Evolutionary conservation across 1,140 invertebrate species (phyloP).

Genomic region (Platyscapa corneri): DNA sequence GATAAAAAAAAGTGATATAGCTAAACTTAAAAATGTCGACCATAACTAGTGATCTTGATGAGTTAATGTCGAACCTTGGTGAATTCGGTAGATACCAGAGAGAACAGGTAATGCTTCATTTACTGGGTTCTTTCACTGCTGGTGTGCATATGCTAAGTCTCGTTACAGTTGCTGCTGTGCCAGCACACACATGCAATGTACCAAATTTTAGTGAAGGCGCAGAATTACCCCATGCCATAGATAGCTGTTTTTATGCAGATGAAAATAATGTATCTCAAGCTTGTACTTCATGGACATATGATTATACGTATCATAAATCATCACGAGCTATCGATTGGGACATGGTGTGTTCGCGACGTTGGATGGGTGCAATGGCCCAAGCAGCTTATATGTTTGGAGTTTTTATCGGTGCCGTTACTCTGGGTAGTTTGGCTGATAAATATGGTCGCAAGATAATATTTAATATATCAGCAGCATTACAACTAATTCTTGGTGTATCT

Average conservation of each 20-base stretch:
- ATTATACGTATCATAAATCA: too few species aligned
- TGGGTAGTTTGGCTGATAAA: constrained; percentile 91
- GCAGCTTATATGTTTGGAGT: constrained; percentile 92
- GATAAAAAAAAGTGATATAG: too few species aligned
- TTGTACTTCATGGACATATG: too few species aligned
- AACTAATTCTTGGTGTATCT: constrained; percentile 81
- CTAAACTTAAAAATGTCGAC: too few species aligned
- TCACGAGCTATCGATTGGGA: too few species aligned
- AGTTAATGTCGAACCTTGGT: constrained; percentile 82
- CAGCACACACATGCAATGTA: too few species aligned
- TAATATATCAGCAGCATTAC: constrained; percentile 82
- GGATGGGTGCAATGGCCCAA: constrained; percentile 75
- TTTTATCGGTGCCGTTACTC: constrained; percentile 86
- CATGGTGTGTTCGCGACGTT: too few species aligned
- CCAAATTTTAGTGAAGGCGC: too few species aligned
- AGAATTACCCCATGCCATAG: too few species aligned
- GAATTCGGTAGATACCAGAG: constrained; percentile 85
- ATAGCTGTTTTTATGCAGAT: too few species aligned
- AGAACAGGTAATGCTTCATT: constrained; percentile 83
- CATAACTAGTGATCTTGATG: constrained; percentile 72
- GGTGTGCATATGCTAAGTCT: constrained; percentile 87
- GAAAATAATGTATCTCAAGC: too few species aligned
- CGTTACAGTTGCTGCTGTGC: constrained; percentile 78
- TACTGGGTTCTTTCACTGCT: constrained; percentile 83
- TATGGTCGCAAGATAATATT: constrained; percentile 88